Evolutionary conservation across 2,888 invertebrate genomes (phyloP).

Genomic region (Seira ritae): DNA sequence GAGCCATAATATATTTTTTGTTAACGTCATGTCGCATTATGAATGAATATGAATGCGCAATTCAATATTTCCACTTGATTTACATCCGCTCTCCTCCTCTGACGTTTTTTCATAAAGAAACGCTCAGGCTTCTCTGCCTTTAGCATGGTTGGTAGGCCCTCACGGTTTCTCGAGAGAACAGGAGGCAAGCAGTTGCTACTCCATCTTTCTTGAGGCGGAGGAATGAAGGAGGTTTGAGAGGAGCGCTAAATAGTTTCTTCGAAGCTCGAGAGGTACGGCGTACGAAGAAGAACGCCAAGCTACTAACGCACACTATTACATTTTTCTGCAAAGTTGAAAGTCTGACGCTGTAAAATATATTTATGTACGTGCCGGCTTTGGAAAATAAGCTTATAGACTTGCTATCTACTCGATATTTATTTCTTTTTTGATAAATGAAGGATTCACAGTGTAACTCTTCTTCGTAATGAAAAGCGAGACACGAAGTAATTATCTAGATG

Average conservation of each 20-base stretch:
- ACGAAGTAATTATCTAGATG: constrained; percentile 44
- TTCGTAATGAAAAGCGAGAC: constrained; percentile 29
- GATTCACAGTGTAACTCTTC: not conserved
- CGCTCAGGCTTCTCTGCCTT: too few relatives aligned
- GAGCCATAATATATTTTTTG: too few relatives aligned
- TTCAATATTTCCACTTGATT: too few relatives aligned
- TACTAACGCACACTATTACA: too few relatives aligned
- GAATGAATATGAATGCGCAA: too few relatives aligned
- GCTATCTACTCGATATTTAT: not conserved
- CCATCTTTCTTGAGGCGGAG: not conserved
- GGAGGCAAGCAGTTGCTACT: not conserved
- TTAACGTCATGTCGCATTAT: too few relatives aligned
- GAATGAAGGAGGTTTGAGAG: not conserved
- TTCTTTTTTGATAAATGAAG: not conserved
- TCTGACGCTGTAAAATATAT: not conserved
- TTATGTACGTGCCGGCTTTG: not conserved
- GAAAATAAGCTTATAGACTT: not conserved
- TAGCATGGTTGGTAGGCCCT: too few relatives aligned
- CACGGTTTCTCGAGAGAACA: too few relatives aligned
- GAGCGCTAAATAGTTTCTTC: not conserved
- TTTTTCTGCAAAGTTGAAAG: too few relatives aligned
- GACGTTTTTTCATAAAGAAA: too few relatives aligned
- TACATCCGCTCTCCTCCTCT: too few relatives aligned
- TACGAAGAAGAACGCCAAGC: not conserved
- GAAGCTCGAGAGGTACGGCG: not conserved